Evolutionary conservation across 2,113 vertebrate species (phyloP).

Genomic region (Ceratotherium simum): DNA sequence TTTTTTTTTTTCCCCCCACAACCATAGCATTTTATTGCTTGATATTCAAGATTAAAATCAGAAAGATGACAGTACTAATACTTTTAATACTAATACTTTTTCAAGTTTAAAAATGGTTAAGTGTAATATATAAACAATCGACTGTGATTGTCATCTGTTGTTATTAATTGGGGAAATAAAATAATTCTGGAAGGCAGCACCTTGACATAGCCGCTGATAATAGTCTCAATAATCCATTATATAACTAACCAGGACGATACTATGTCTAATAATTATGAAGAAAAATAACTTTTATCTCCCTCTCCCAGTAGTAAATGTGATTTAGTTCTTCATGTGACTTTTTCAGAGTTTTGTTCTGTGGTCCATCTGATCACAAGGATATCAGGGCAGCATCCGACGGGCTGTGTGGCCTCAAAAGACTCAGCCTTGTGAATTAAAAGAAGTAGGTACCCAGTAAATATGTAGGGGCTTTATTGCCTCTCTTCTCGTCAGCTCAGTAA

Average conservation of each 20-base stretch:
- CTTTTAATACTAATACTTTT: neutral
- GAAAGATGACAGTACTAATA: neutral
- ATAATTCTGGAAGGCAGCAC: neutral
- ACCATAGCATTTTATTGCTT: neutral
- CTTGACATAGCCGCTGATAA: neutral
- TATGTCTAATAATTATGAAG: neutral
- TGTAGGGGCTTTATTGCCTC: fast-evolving
- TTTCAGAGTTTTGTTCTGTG: neutral
- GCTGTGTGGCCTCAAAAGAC: no score
- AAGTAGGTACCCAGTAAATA: fast-evolving
- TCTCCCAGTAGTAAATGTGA: neutral
- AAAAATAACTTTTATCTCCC: neutral
- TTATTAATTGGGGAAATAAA: neutral
- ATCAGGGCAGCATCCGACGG: neutral
- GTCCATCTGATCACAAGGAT: neutral
- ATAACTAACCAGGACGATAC: no score
- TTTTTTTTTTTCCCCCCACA: neutral
- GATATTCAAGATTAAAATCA: neutral
- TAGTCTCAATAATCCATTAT: neutral
- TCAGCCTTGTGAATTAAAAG: neutral
- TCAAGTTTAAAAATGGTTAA: neutral
- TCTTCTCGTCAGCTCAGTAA: neutral
- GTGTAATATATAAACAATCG: neutral
- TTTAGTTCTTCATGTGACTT: neutral
- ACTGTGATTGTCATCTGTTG: neutral